These are phyloP conservation scores for Pituophis catenifer DNA, from an alignment of 2,113 vertebrate genomes.

Conservation along the genomic window DNA sequence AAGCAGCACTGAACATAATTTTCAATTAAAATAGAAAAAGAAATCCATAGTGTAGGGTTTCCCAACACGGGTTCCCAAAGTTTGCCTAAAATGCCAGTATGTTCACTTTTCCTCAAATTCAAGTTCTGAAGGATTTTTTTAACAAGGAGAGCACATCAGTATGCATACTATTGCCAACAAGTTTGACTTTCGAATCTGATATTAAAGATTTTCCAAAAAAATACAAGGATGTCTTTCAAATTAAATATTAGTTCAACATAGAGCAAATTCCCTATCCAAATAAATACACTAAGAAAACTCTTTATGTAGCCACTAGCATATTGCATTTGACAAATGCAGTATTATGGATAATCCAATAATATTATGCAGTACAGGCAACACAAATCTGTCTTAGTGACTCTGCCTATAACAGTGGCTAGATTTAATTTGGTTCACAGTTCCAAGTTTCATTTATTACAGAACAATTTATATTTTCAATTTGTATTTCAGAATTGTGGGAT, in stretches of 20 bases:
- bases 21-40: neutral
- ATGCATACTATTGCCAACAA: conserved; percentile 15
- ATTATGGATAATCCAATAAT: conserved; percentile 24
- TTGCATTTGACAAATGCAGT: conserved; percentile 11
- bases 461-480: neutral
- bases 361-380: conserved; percentile 46
- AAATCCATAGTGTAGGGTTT: conserved; percentile 6
- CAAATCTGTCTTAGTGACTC: conserved; percentile 55
- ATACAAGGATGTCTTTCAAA: neutral
- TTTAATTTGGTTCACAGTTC: neutral
- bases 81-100: conserved; percentile 39
- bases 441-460: neutral
- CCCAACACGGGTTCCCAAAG: conserved; percentile 38
- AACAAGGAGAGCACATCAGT: conserved; percentile 37
- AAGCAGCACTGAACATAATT: conserved; percentile 19
- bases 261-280: neutral
- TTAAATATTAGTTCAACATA: neutral
- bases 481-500: neutral
- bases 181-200: conserved; percentile 12
- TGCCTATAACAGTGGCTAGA: conserved; percentile 63
- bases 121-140: conserved; percentile 47
- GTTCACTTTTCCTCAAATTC: conserved; percentile 50
- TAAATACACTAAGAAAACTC: neutral
- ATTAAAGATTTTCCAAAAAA: conserved; percentile 10
- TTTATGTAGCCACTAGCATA: conserved; percentile 11